Evolutionary conservation across 2,113 vertebrate species (phyloP), one percentile per base, ranked within the genome.

Genomic region (Colistium nudipinnis): DNA sequence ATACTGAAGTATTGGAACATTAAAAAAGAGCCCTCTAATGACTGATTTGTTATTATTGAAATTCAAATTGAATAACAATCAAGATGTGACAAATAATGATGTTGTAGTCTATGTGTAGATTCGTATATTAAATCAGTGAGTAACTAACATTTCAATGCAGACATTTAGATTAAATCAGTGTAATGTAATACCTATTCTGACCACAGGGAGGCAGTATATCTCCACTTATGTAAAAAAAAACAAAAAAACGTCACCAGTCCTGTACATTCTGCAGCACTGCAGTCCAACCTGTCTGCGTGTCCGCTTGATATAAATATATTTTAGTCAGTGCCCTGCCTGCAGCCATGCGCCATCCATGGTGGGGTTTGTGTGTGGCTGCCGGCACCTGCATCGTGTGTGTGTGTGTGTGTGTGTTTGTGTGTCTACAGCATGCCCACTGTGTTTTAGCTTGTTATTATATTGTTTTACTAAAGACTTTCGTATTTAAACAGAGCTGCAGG

Each of bases 191-290:
- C 52, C 27, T 17, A 13, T 5, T 61, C 14, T 55, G 48, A 62
- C 72, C 83, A 86, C 70, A 47, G 33, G 22, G 66, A 22, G 80
- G 57, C 80, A 78, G 74, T 49, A 59, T 20, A 74, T 59, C 11
- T 62, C 33, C 25, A 53, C 41, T 24, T 9, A 44, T 61, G 31
- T 13, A n/a, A n/a, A n/a, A n/a, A n/a, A n/a, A n/a, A n/a, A n/a
- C n/a, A n/a, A n/a, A n/a, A n/a, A n/a, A n/a, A n/a, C n/a, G n/a
- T n/a, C n/a, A n/a, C n/a, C n/a, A n/a, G 7, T 27, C 7, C 3
- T 11, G 53, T 60, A 45, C 51, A 60, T 64, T 71, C 52, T 85
- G 67, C 73, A 77, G 80, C 83, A 85, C 70, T 82, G 83, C 83
- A 82, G 80, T 85, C 61, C 30, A 35, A 64, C 33, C 59, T 52